A percentile compares a stretch with the other conserved stretches of the same genome.
Conservation (phyloP, 2,888 invertebrate species). For the Cheilosia pagana region DNA sequence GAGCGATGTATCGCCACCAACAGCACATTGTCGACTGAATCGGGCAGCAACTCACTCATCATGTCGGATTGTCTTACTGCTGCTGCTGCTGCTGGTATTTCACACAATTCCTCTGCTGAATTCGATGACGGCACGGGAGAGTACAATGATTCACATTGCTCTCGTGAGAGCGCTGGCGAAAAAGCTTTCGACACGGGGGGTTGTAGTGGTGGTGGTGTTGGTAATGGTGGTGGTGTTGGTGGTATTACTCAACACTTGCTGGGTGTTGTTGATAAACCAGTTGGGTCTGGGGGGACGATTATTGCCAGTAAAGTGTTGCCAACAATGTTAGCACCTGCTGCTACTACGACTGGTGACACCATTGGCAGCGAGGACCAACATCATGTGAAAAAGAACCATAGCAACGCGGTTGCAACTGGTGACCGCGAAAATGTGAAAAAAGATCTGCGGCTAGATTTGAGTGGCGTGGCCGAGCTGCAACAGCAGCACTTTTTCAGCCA, state of each 20-base stretch:
- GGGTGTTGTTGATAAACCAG: conserved; percentile 30
- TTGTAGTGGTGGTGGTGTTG: conserved; percentile 7
- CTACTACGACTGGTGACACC: conserved; percentile 2
- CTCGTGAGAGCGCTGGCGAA: conserved; percentile 47
- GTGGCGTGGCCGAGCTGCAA: conserved; percentile 64
- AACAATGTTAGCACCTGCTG: conserved; percentile 13
- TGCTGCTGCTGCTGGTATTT: conserved; percentile 31
- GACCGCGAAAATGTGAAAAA: conserved; percentile 80
- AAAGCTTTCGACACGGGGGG: conserved; percentile 37
- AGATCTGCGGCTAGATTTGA: conserved; percentile 82
- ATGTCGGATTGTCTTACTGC: conserved; percentile 47
- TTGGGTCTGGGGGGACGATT: not conserved
- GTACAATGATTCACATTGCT: conserved; percentile 36
- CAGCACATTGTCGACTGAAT: conserved; percentile 73
- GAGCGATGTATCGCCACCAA: conserved; percentile 80
- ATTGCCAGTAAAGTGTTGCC: conserved; percentile 45
- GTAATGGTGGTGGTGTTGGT: conserved; percentile 18
- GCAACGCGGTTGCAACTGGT: conserved; percentile 75
- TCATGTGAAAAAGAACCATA: conserved; percentile 24
- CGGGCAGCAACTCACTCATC: conserved; percentile 27
- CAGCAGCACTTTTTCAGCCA: conserved; percentile 76
- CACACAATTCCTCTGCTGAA: conserved; percentile 64
- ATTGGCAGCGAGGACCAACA: conserved; percentile 35
- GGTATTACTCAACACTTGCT: conserved; percentile 47
- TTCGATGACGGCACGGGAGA: conserved; percentile 57